Conservation (phyloP, 2,797 vertebrate genomes). For the Champsocephalus esox region DNA sequence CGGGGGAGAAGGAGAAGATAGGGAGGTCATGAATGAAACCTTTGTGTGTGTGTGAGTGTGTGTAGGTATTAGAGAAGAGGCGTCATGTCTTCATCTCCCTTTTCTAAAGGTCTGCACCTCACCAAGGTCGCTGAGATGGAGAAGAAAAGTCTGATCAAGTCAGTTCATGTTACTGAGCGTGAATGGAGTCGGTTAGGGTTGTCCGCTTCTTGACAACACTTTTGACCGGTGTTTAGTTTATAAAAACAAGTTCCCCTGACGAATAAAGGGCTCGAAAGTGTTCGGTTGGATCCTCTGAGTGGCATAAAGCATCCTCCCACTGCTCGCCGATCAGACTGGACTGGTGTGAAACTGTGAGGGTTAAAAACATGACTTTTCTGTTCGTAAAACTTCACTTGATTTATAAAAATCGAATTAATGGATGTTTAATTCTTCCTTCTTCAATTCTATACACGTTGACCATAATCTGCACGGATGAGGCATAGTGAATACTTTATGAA, state of each 20-base stretch:
- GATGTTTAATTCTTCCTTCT: not conserved
- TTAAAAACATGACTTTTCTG: not conserved
- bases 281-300: not conserved
- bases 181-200: no score
- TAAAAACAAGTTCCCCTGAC: no score
- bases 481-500: no score
- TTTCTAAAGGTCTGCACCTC: conserved; percentile 10
- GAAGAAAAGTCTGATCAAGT: not conserved
- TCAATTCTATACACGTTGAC: not conserved
- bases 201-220: no score
- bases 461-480: no score
- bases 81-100: not conserved
- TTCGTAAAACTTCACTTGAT: not conserved
- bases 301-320: not conserved
- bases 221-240: no score
- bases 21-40: conserved; percentile 51
- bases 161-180: no score
- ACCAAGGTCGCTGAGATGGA: conserved; percentile 3
- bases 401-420: no score
- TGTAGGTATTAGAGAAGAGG: conserved; percentile 16
- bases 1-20: conserved; percentile 75
- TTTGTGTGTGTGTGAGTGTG: conserved; percentile 46
- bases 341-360: no score
- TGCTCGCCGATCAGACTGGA: no score
- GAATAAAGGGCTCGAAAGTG: no score